phyloP scores from a whole-genome alignment of 1,140 invertebrate genomes.

The Pseudomyrmex flavicornis region DNA sequence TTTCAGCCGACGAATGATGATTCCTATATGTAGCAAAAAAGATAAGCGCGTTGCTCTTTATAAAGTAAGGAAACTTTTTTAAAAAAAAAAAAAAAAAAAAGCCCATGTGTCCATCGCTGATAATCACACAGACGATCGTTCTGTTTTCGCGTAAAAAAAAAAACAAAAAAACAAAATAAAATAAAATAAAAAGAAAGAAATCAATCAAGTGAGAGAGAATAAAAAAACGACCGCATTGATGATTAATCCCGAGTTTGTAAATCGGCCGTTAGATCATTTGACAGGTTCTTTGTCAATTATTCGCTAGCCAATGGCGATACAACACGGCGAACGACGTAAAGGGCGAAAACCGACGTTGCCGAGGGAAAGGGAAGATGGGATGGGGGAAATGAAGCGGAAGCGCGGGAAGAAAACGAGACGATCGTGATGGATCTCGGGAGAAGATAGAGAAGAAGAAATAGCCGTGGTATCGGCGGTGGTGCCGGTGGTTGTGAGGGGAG shows the following conservation, averaged over 20 bases:
- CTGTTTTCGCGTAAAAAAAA: conserved; percentile 25
- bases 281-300: conserved; percentile 79
- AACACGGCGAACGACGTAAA: conserved; percentile 58
- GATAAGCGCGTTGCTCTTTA: conserved; percentile 34
- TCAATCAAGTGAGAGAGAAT: conserved; percentile 4
- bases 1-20: conserved; percentile 47
- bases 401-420: conserved; percentile 43
- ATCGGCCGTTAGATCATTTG: conserved; percentile 60
- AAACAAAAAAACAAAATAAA: too few species aligned
- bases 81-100: neutral
- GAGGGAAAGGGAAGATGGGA: conserved; percentile 22
- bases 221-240: conserved; percentile 25
- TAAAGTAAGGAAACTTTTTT: conserved; percentile 24
- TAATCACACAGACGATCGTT: conserved; percentile 36
- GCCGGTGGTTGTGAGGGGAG: neutral
- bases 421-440: conserved; percentile 54
- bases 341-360: conserved; percentile 16
- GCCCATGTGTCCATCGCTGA: conserved; percentile 28
- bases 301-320: conserved; percentile 72
- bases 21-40: conserved; percentile 37
- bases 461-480: conserved; percentile 21
- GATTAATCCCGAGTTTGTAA: neutral
- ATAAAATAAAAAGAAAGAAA: neutral
- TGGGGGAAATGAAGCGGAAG: conserved; percentile 34
- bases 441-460: conserved; percentile 54